Percentiles rank a stretch among this genome's conserved stretches.
Evolutionary conservation across 30 jellyfish, hydroid and myxozoan genomes (phyloP).

Genomic region (Nemopilema nomurai): DNA sequence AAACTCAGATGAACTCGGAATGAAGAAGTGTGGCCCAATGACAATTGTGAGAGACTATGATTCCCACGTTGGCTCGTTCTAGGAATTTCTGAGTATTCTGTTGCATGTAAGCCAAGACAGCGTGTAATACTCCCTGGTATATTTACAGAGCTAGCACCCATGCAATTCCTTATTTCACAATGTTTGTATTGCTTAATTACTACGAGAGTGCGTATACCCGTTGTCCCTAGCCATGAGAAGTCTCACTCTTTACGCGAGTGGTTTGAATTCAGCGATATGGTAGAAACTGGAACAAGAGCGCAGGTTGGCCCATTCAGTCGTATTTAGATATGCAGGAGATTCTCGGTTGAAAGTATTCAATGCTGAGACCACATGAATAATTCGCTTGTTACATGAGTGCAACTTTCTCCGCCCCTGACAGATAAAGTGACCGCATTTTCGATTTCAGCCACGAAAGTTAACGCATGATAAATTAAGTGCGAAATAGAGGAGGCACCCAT

Average conservation of each 20-base stretch:
- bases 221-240: not conserved
- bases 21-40: no score
- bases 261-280: not conserved
- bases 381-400: constrained; percentile 32
- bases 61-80: no score
- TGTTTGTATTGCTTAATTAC: no score
- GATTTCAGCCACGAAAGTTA: constrained; percentile 2
- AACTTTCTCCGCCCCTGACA: constrained; percentile 56
- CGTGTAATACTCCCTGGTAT: no score
- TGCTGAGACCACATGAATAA: constrained; percentile 34
- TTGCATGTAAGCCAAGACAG: no score
- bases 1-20: no score
- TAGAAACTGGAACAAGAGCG: not conserved
- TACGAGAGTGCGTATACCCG: not conserved
- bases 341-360: not conserved
- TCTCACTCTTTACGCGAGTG: not conserved
- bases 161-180: no score
- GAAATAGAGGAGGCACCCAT: not conserved
- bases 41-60: no score
- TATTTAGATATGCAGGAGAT: not conserved
- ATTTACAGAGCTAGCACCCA: no score
- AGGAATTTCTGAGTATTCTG: no score
- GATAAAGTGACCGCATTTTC: constrained; percentile 51
- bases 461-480: constrained; percentile 23
- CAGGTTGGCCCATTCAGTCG: not conserved